Conservation (phyloP, 2,797 vertebrate genomes). For the Spheniscus humboldti region DNA sequence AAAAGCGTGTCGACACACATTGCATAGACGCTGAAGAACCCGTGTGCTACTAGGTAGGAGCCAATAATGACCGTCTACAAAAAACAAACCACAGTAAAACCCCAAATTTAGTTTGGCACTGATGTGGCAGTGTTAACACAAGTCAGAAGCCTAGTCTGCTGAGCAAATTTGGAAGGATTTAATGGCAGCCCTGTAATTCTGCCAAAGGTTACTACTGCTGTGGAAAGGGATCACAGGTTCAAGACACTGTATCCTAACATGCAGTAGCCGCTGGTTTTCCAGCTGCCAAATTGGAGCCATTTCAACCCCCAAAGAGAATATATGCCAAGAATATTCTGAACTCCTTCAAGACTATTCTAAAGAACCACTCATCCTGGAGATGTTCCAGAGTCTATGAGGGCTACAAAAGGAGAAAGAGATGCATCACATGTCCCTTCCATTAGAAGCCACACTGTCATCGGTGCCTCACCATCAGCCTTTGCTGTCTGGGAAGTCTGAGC, state of each 20-base stretch:
- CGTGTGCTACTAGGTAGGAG: constrained; percentile 91
- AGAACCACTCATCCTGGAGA: not conserved
- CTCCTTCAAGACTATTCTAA: not conserved
- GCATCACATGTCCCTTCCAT: not conserved
- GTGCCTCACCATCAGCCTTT: not conserved
- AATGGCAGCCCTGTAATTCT: not conserved
- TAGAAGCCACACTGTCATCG: not conserved
- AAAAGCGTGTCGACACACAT: constrained; percentile 97
- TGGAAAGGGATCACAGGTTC: not conserved
- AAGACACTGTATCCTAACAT: not conserved
- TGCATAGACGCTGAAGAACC: constrained; percentile 95
- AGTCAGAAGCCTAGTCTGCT: not conserved
- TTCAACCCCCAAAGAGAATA: not conserved
- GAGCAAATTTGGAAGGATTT: not conserved
- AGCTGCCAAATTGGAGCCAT: not conserved
- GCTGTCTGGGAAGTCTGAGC: not conserved
- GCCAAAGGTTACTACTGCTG: not conserved
- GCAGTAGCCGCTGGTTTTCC: not conserved
- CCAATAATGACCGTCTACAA: constrained; percentile 90
- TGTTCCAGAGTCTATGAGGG: not conserved
- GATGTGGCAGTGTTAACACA: not conserved
- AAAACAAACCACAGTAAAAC: constrained; percentile 2
- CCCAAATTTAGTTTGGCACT: not conserved
- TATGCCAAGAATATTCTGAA: not conserved
- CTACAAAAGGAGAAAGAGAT: not conserved